Conservation (phyloP, 2,113 vertebrate genomes). For the Delphinapterus leucas region DNA sequence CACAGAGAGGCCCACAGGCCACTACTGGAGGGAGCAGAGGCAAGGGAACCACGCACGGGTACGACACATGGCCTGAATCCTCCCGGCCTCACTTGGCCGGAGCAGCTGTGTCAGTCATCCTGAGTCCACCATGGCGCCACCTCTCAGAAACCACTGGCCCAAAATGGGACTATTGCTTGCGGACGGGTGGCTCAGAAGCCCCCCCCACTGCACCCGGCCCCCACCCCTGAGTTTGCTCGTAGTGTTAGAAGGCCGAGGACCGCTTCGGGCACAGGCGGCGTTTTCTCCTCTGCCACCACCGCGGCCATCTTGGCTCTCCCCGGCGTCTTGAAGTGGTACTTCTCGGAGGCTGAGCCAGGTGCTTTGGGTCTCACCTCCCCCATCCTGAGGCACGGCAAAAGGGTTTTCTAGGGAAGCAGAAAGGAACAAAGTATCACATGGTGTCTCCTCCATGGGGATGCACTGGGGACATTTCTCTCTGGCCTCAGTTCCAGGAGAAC, state of each 20-base stretch:
- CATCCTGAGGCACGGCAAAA: conserved; percentile 82
- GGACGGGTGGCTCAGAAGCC: conserved; percentile 46
- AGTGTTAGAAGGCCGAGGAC: conserved; percentile 4
- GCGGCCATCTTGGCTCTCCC: neutral
- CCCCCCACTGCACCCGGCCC: neutral
- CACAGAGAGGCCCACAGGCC: conserved; percentile 73
- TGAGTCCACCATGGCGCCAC: conserved; percentile 6
- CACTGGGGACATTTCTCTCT: neutral
- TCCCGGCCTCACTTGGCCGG: conserved; percentile 23
- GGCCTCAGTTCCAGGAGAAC: neutral
- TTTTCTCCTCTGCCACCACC: conserved; percentile 35
- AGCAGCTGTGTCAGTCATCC: conserved; percentile 43
- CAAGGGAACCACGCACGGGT: conserved; percentile 69
- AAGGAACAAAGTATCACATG: neutral
- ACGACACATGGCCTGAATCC: neutral
- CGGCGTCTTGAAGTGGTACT: conserved; percentile 28
- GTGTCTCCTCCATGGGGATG: neutral
- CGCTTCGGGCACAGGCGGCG: neutral
- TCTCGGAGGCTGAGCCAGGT: conserved; percentile 68
- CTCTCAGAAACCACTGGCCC: conserved; percentile 63
- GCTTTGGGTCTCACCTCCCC: conserved; percentile 73
- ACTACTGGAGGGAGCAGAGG: conserved; percentile 65
- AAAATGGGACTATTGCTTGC: conserved; percentile 82
- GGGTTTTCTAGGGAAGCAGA: conserved; percentile 46
- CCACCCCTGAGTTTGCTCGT: conserved; percentile 34